Evolutionary conservation across 1,140 invertebrate species (phyloP), one percentile per base, ranked within the genome.

Genomic region (Euwallacea fornicatus): DNA sequence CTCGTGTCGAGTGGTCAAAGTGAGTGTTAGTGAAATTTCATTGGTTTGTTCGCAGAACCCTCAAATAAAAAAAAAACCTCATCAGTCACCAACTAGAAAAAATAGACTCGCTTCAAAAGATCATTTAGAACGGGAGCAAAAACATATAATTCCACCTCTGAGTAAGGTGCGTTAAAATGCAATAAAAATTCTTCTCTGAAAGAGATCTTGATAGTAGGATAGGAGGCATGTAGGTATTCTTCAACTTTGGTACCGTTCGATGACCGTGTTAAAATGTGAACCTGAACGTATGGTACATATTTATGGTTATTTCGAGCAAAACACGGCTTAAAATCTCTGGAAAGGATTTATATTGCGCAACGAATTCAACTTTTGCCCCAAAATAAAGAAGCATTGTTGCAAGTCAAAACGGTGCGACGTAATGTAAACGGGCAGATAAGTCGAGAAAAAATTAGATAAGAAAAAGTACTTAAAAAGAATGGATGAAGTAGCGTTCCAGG

Each of bases 401-500:
- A 9, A 63, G 21, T 4, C 21, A 4, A 33, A 33, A 33, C 21
- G 21, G 21, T 33, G 21, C 21, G 21, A 33, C 21, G 21, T 4
- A 33, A 33, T 33, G 21, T 33, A 33, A 33, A 33, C 4, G 4
- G 21, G 21, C 21, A 33, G 21, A 33, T 33, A 33, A 33, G 21
- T 33, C 21, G 21, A 33, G 21, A 2, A 33, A 33, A 33, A 33
- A 33, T 33, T 33, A 33, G 21, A 13, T 50, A 50, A 6, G 46
- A 13, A 50, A 50, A 56, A 6, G 16, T 9, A 56, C 3, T 56
- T 56, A 16, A 15, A 59, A 33, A 44, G 21, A 4, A 86, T 86
- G 85, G 86, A 88, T 76, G 86, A 88, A 76, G 82, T 88, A 75
- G 84, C 85, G 65, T 87, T 88, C 79, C 84, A 84, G 76, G 87